Percentiles rank a stretch among this genome's conserved stretches.
Conservation (phyloP, 2,888 invertebrate genomes). For the Oscheius sp. region DNA sequence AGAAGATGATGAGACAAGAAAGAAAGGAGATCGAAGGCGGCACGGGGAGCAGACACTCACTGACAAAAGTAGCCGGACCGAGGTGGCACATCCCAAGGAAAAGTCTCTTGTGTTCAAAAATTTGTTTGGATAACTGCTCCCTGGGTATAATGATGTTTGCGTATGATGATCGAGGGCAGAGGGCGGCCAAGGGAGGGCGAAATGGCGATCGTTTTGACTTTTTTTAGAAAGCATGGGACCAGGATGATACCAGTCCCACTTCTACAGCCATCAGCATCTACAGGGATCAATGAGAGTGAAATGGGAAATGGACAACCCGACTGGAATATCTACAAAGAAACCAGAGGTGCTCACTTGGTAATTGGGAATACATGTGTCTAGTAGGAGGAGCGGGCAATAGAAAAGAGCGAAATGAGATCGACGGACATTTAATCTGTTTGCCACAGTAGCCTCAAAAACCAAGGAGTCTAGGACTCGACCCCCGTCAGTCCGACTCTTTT, state of each 20-base stretch:
- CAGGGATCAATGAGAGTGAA: not conserved
- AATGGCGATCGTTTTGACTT: not conserved
- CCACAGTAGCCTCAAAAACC: slow-evolving; percentile 33
- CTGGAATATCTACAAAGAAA: not conserved
- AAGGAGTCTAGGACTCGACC: not conserved
- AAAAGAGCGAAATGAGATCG: not conserved
- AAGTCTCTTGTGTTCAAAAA: slow-evolving; percentile 1
- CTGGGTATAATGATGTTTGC: slow-evolving; percentile 32
- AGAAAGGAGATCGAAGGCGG: not conserved
- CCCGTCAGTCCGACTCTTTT: not conserved
- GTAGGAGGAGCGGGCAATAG: not conserved
- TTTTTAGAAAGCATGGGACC: not conserved
- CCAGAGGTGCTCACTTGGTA: not conserved
- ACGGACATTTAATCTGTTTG: slow-evolving; percentile 35
- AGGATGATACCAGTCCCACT: not conserved
- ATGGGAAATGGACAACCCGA: not conserved
- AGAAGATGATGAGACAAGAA: not conserved
- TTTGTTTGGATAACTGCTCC: slow-evolving; percentile 22
- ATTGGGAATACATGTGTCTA: slow-evolving; percentile 5
- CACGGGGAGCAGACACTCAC: slow-evolving; percentile 13
- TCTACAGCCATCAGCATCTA: not conserved
- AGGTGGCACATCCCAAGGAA: slow-evolving; percentile 8
- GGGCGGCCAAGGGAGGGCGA: not conserved
- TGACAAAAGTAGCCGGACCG: slow-evolving; percentile 17
- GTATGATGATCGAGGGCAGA: slow-evolving; percentile 31